These are phyloP conservation scores for Ibidorhyncha struthersii DNA, from an alignment of 2,113 vertebrate species.

Conservation along the genomic window DNA sequence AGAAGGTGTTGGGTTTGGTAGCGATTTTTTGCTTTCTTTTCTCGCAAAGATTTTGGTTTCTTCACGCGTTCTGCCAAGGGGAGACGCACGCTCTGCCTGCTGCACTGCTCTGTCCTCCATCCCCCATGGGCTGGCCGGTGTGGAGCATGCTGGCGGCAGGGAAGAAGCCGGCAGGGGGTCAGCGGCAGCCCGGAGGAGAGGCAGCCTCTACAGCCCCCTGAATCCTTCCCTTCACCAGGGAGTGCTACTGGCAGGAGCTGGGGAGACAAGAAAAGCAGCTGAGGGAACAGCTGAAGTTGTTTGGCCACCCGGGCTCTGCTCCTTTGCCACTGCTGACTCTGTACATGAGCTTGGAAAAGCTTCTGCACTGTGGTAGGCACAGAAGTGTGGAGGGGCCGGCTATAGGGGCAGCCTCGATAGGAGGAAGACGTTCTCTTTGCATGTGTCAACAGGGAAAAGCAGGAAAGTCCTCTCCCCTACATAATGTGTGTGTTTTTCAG, in stretches of 20 bases:
- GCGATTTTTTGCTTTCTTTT: not conserved
- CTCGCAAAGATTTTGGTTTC: not conserved
- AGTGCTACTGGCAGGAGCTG: not conserved
- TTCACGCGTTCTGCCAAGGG: not conserved
- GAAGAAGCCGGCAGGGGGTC: not conserved
- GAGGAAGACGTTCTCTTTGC: not conserved
- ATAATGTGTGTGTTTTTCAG: not conserved
- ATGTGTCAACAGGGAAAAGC: not conserved
- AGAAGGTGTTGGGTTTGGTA: not conserved
- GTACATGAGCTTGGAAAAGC: not conserved
- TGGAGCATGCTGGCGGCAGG: not conserved
- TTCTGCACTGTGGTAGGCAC: not conserved
- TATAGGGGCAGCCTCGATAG: not conserved
- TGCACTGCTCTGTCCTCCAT: not conserved
- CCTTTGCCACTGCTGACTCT: not conserved
- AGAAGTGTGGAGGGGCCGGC: not conserved
- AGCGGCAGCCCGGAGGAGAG: not conserved
- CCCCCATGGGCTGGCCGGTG: accelerated
- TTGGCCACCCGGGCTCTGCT: not conserved
- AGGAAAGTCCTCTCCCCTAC: not conserved
- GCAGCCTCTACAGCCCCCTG: not conserved
- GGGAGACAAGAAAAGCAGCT: not conserved
- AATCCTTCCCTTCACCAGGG: not conserved
- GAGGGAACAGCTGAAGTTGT: not conserved
- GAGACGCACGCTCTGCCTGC: not conserved